Evolutionary conservation across 2,797 vertebrate genomes (phyloP), one percentile per base, ranked within the genome.

Genomic region (Momotus momota): DNA sequence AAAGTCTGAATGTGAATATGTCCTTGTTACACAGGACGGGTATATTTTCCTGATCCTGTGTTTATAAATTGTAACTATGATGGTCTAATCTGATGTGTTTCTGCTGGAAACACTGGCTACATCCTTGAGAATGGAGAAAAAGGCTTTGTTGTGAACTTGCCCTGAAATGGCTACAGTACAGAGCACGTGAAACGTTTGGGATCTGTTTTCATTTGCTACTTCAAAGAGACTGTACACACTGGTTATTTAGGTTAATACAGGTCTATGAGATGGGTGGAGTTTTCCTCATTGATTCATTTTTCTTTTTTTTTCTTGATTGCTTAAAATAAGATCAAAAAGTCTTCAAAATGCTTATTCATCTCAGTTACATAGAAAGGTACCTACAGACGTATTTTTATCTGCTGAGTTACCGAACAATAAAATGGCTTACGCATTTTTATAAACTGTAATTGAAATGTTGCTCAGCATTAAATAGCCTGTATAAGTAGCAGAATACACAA

Each of bases 131-230:
- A 2, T 7, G 31, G 52, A 86, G 60, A 23, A 35, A 41, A 80
- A 64, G 22, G 12, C 15, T 86, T 84, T 18, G 1, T 60, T 62
- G 45, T 74, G 64, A 52, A 16, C 14, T 40, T 67, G 62, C 29
- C 48, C n/a, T 73, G 45, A 91, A 91, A 57, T 20, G 41, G 20
- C 41, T 82, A 0, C 2, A 52, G 54, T 88, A 14, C 4, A 83
- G 49, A 78, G 6, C 12, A 13, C 3, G 0, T 14, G 25, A 51
- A 83, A 31, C 1, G 0, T 0, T 72, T 12, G 17, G 4, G 29
- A 27, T 65, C 51, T 80, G 2, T 82, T 89, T 71, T 67, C 18
- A 35, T 18, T 31, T 55, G 20, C 51, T 70, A 9, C 65, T 72
- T 88, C 20, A 71, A 7, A 61, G 45, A 64, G 10, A 14, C 46